A percentile compares a stretch with the other conserved stretches of the same genome.
Conservation (phyloP, 2,113 vertebrate species). For the Psammodynastes pulverulentus region DNA sequence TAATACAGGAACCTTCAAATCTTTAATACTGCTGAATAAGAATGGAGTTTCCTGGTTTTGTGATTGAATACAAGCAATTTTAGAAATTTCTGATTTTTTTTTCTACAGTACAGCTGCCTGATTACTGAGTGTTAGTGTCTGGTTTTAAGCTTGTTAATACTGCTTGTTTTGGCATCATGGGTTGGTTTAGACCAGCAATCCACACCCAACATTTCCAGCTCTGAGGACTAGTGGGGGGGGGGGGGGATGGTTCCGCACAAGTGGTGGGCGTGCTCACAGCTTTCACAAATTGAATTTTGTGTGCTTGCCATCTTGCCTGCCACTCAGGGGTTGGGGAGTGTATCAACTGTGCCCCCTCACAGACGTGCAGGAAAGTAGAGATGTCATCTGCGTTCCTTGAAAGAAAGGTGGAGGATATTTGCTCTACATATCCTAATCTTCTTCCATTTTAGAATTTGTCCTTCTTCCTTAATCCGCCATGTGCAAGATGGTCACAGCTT, state of each 20-base stretch:
- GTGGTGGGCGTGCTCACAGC: not conserved
- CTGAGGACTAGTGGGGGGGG: not conserved
- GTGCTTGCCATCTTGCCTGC: not conserved
- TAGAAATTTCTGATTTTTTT: not conserved
- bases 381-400: not conserved
- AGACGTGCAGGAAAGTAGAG: too few species aligned
- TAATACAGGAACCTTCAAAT: not conserved
- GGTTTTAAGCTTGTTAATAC: not conserved
- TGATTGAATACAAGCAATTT: not conserved
- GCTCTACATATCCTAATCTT: not conserved
- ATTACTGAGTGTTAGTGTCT: not conserved
- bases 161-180: not conserved
- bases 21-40: not conserved
- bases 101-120: not conserved
- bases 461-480: slow-evolving; percentile 84
- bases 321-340: not conserved
- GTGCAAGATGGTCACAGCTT: slow-evolving; percentile 80
- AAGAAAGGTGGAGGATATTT: not conserved
- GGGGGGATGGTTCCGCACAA: not conserved
- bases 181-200: not conserved
- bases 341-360: not conserved
- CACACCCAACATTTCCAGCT: not conserved
- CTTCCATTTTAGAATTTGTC: slow-evolving; percentile 76
- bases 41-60: not conserved
- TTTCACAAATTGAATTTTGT: not conserved